A percentile compares a stretch with the other conserved stretches of the same genome.
phyloP scores from a whole-genome alignment of 1,140 invertebrate genomes.

The Anoplolepis gracilipes region DNA sequence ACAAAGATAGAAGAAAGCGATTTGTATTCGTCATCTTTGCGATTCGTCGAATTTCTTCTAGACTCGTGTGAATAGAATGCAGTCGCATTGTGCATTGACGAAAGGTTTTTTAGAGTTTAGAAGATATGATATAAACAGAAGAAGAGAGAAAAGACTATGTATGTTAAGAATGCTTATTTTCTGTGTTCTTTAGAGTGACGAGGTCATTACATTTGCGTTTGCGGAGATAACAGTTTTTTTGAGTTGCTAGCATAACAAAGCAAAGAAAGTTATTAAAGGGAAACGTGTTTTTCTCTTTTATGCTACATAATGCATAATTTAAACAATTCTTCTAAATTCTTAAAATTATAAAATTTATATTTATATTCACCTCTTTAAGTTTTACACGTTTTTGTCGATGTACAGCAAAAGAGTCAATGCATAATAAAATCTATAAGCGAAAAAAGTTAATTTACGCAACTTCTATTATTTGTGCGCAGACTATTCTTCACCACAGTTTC shows the following conservation, averaged over 20 bases:
- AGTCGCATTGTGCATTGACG: conserved; percentile 8
- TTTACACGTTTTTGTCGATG: background rate
- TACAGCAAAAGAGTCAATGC: background rate
- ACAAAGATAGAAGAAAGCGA: background rate
- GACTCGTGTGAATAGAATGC: background rate
- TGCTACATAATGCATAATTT: background rate
- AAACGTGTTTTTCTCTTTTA: background rate
- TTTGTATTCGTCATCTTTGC: background rate
- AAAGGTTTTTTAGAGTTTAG: background rate
- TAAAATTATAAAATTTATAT: background rate
- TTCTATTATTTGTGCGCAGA: background rate
- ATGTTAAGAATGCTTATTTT: background rate
- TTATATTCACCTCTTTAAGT: background rate
- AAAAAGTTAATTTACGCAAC: background rate
- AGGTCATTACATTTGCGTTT: conserved; percentile 4
- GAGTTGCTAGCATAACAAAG: background rate
- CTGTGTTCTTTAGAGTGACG: background rate
- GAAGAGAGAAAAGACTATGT: background rate
- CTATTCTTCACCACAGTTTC: conserved; percentile 6
- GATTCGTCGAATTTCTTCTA: background rate
- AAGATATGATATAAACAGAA: conserved; percentile 8
- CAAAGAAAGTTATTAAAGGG: background rate
- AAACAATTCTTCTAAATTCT: background rate
- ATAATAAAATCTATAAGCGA: background rate
- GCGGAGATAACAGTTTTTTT: background rate